phyloP scores from a whole-genome alignment of 2,888 invertebrate genomes.

The Agrotis puta region DNA sequence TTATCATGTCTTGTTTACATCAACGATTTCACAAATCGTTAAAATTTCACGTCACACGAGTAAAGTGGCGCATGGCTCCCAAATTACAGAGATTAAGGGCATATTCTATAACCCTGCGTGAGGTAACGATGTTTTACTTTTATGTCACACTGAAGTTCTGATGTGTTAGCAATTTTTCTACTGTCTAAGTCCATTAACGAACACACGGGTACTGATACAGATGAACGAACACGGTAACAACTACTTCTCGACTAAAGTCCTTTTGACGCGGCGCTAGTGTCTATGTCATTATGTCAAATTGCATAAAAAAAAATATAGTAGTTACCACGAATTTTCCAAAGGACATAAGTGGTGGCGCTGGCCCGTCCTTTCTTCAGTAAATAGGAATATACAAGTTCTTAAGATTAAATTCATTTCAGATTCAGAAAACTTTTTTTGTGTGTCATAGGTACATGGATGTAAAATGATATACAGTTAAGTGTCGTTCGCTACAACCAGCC shows the following conservation, averaged over 20 bases:
- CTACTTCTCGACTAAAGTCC: too few relatives aligned
- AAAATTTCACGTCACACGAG: slow-evolving; percentile 52
- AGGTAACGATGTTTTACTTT: slow-evolving; percentile 41
- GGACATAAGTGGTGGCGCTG: too few relatives aligned
- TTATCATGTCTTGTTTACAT: slow-evolving; percentile 40
- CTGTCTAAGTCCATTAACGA: too few relatives aligned
- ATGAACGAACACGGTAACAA: too few relatives aligned
- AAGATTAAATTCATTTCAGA: not conserved
- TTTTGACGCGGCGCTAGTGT: not conserved
- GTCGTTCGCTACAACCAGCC: too few relatives aligned
- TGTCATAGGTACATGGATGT: too few relatives aligned
- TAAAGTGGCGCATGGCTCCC: slow-evolving; percentile 31
- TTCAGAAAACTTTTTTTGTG: too few relatives aligned
- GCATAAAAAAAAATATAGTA: too few relatives aligned
- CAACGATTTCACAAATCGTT: slow-evolving; percentile 53
- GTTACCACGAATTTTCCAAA: too few relatives aligned
- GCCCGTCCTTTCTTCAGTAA: not conserved
- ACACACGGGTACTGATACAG: too few relatives aligned
- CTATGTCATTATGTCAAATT: too few relatives aligned
- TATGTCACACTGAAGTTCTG: slow-evolving; percentile 29
- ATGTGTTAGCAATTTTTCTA: slow-evolving; percentile 30
- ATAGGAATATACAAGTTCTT: not conserved
- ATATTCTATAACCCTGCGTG: slow-evolving; percentile 28
- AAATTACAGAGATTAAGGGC: slow-evolving; percentile 55
- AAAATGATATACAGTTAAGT: too few relatives aligned